Evolutionary conservation across 2,113 vertebrate genomes (phyloP).

Genomic region (Jacana jacana): DNA sequence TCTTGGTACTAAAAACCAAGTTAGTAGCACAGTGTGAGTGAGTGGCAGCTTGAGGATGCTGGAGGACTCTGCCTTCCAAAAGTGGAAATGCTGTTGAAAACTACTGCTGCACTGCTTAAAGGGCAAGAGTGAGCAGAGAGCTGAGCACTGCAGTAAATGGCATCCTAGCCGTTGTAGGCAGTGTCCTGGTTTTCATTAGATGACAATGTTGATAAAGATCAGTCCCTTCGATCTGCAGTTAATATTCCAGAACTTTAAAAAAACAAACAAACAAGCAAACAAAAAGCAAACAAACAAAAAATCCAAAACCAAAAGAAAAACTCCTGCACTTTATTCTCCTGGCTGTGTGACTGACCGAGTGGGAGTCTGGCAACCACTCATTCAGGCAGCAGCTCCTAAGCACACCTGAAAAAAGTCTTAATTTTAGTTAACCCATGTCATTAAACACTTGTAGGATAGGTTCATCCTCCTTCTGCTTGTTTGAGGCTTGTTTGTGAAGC

Average conservation of each 20-base stretch:
- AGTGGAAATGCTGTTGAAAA: not conserved
- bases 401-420: not conserved
- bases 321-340: fast-evolving
- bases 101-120: not conserved
- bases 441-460: fast-evolving
- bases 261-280: not conserved
- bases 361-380: not conserved
- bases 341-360: not conserved
- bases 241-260: not conserved
- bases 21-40: fast-evolving
- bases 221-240: not conserved
- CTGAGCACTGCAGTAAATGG: too few relatives aligned
- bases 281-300: too few relatives aligned
- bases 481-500: not conserved
- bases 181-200: not conserved
- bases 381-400: not conserved
- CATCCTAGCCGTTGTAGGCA: fast-evolving
- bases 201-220: not conserved
- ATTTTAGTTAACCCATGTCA: not conserved
- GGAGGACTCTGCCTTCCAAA: not conserved
- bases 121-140: not conserved
- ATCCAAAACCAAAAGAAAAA: not conserved
- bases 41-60: not conserved
- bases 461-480: fast-evolving
- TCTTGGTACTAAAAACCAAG: too few relatives aligned